These are phyloP conservation scores for Drosophila paulistorum DNA, from an alignment of 1,140 invertebrate species.

Conservation along the genomic window DNA sequence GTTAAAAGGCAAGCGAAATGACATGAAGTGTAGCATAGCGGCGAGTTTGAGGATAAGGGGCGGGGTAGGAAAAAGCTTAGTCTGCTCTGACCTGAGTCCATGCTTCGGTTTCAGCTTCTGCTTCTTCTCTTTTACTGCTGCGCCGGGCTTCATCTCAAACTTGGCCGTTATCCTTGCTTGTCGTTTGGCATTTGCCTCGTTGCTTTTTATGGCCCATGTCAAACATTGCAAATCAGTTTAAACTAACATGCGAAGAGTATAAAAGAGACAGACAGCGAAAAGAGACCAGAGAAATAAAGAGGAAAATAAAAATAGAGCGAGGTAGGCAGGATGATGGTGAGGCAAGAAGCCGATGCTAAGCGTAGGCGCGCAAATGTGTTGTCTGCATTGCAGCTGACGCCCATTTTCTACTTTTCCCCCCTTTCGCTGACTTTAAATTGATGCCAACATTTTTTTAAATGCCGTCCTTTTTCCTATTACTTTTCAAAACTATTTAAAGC, in stretches of 20 bases:
- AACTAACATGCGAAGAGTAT: conserved; percentile 61
- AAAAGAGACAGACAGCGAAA: background rate
- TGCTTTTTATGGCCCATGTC: conserved; percentile 79
- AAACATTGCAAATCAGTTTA: conserved; percentile 81
- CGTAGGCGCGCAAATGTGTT: conserved; percentile 43
- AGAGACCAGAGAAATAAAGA: background rate
- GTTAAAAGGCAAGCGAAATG: conserved; percentile 39
- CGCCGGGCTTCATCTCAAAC: conserved; percentile 50
- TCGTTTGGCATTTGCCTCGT: conserved; percentile 50
- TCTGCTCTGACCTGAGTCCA: conserved; percentile 39
- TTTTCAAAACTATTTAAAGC: too few relatives aligned
- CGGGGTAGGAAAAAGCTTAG: conserved; percentile 24
- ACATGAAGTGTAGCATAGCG: conserved; percentile 29
- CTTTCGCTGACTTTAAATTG: background rate
- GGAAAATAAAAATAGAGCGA: background rate
- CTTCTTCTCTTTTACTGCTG: conserved; percentile 39
- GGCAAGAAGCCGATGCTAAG: background rate
- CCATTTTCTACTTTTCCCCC: conserved; percentile 3
- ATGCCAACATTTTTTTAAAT: conserved; percentile 2
- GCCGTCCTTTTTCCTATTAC: background rate
- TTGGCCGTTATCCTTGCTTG: conserved; percentile 44
- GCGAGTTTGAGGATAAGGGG: background rate
- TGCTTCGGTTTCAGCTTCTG: background rate
- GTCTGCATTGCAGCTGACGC: conserved; percentile 57
- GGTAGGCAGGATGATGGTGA: background rate